Evolutionary conservation across 1,140 invertebrate species (phyloP).

Genomic region (Drosophila sulfurigaster): DNA sequence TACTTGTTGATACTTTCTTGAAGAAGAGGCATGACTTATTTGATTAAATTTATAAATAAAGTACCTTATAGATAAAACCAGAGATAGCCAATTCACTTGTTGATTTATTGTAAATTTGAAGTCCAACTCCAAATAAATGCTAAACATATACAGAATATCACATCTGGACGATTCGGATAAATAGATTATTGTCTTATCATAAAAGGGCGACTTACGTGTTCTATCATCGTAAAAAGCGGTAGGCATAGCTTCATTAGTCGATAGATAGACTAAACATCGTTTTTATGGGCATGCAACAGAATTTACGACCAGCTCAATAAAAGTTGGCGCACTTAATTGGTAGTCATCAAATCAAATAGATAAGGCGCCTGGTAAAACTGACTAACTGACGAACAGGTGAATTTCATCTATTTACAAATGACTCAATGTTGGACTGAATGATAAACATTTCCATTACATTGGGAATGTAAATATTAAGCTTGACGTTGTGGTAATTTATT

Average conservation of each 20-base stretch:
- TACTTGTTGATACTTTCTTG: too few relatives aligned
- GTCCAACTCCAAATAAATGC: too few relatives aligned
- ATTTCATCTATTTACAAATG: neutral
- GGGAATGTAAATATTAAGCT: neutral
- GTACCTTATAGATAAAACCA: too few relatives aligned
- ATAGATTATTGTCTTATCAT: too few relatives aligned
- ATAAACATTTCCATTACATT: neutral
- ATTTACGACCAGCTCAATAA: slow-evolving; percentile 5
- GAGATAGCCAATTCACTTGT: too few relatives aligned
- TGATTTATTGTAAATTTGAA: too few relatives aligned
- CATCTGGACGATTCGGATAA: too few relatives aligned
- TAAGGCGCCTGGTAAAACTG: neutral
- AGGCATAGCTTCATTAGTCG: slow-evolving; percentile 5
- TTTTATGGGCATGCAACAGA: neutral
- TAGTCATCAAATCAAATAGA: slow-evolving; percentile 3
- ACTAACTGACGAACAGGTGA: neutral
- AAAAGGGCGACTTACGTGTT: too few relatives aligned
- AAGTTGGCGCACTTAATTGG: neutral
- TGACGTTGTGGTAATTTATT: neutral
- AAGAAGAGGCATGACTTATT: too few relatives aligned
- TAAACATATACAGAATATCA: too few relatives aligned
- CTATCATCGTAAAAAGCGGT: neutral
- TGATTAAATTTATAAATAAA: too few relatives aligned
- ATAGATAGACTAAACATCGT: neutral
- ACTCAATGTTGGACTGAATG: neutral